Conservation (phyloP, 2,888 invertebrate genomes). For the Abrostola triplasia region DNA sequence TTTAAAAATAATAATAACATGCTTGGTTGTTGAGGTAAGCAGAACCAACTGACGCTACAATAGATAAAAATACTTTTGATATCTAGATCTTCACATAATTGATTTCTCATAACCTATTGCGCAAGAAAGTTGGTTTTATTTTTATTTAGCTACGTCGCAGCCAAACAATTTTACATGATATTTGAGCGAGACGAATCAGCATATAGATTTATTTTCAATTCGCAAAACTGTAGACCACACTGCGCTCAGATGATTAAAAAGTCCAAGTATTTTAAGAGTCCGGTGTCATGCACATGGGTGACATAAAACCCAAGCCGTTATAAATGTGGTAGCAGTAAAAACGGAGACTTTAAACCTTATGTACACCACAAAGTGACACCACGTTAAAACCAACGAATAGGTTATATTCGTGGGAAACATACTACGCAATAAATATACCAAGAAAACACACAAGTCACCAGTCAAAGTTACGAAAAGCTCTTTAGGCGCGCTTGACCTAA, state of each 20-base stretch:
- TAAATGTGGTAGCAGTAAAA: not conserved
- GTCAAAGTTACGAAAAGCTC: conserved; percentile 35
- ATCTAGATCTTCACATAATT: no score
- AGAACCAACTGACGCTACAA: no score
- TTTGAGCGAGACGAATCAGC: no score
- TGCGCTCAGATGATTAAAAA: not conserved
- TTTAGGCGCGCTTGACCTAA: conserved; percentile 48
- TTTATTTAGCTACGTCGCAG: no score
- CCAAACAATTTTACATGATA: no score
- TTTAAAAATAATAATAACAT: no score
- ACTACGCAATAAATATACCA: conserved; percentile 25
- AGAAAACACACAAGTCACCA: conserved; percentile 27
- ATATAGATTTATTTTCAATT: no score
- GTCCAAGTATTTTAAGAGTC: not conserved
- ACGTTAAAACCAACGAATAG: conserved; percentile 10
- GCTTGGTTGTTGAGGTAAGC: no score
- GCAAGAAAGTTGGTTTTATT: no score
- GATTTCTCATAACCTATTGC: no score
- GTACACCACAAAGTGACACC: not conserved
- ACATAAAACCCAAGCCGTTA: not conserved
- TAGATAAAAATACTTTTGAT: no score
- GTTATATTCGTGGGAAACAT: conserved; percentile 4
- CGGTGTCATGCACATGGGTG: not conserved
- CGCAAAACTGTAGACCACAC: no score
- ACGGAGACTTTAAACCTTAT: not conserved